Evolutionary conservation across 2,113 vertebrate genomes (phyloP).

Genomic region (Pseudolaguvia tuberculata): DNA sequence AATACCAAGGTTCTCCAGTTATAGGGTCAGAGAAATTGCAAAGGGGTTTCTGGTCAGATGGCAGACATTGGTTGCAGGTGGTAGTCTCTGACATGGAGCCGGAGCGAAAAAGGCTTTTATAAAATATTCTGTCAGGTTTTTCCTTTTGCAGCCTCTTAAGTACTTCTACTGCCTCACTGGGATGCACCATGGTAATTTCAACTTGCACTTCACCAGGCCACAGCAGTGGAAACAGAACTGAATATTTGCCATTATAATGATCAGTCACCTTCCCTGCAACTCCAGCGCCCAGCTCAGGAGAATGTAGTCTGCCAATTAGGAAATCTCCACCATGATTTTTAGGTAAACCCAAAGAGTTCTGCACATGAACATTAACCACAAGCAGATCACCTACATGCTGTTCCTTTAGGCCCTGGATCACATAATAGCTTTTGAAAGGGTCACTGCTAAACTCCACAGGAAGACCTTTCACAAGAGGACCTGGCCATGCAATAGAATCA

Average conservation of each 20-base stretch:
- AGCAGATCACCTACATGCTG: constrained; percentile 79
- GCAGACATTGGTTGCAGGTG: constrained; percentile 83
- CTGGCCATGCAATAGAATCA: constrained; percentile 76
- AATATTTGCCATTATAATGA: constrained; percentile 83
- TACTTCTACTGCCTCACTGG: constrained; percentile 83
- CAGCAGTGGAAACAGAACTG: constrained; percentile 79
- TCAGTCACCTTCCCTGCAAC: constrained; percentile 80
- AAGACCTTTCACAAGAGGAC: constrained; percentile 51
- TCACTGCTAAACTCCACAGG: constrained; percentile 75
- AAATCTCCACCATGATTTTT: constrained; percentile 91
- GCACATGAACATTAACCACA: constrained; percentile 79
- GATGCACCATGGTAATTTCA: constrained; percentile 83
- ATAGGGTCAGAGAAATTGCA: constrained; percentile 93
- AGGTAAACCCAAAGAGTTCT: constrained; percentile 81
- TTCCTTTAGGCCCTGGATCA: constrained; percentile 64
- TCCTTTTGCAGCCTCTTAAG: constrained; percentile 80
- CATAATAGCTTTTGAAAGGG: constrained; percentile 79
- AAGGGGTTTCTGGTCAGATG: constrained; percentile 65
- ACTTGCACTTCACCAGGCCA: constrained; percentile 81
- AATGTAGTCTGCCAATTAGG: constrained; percentile 82
- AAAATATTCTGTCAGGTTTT: constrained; percentile 82
- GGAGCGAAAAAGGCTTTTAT: constrained; percentile 86
- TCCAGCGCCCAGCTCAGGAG: constrained; percentile 76
- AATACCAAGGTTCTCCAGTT: constrained; percentile 95
- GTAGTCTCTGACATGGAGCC: constrained; percentile 84